Evolutionary conservation across 2,888 invertebrate species (phyloP), one percentile per base, ranked within the genome.

Genomic region (Apomyelois bistriatella): DNA sequence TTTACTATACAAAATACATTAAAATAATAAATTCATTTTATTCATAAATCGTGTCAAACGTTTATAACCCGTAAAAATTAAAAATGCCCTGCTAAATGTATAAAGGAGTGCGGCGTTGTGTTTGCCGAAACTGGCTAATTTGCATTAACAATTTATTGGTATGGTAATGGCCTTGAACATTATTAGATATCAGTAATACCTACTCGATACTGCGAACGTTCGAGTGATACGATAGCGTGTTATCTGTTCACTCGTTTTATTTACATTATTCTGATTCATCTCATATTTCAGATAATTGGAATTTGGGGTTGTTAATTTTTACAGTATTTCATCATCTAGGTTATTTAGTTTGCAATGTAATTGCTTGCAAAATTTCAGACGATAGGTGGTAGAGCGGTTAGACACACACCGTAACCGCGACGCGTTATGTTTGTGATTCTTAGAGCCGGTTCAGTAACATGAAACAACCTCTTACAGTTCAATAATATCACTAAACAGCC

Each of bases 141-240:
- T 48, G 48, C 48, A 48, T 48, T 28, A 28, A 48, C 22, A 38
- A 48, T 48, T 48, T 48, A 48, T 48, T 28, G 38, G 28, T 36
- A 48, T 28, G 38, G 28, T 36, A 48, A 13, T 38, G 48, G 37
- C 48, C 48, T 48, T 48, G 48, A 38, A 37, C 46, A 47, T 32
- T 38, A 38, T 28, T 22, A 37, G 48, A 48, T 48, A 48, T 15
- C 22, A 6, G 13, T 13, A 17, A 6, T 48, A 37, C 32, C 46
- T 32, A 46, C 46, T 32, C 46, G 46, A 32, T 32, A 32, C 32
- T 16, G n/a, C 28, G n/a, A n/a, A n/a, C n/a, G n/a, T n/a, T n/a
- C n/a, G 30, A 6, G n/a, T n/a, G 43, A 43, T 43, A 22, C 41
- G 41, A 41, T 41, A 41, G 10, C 41, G 32, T n/a, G n/a, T 46